A percentile compares a stretch with the other conserved stretches of the same genome.
These are phyloP conservation scores for Perca fluviatilis DNA, from an alignment of 2,113 vertebrate species.

Conservation along the genomic window DNA sequence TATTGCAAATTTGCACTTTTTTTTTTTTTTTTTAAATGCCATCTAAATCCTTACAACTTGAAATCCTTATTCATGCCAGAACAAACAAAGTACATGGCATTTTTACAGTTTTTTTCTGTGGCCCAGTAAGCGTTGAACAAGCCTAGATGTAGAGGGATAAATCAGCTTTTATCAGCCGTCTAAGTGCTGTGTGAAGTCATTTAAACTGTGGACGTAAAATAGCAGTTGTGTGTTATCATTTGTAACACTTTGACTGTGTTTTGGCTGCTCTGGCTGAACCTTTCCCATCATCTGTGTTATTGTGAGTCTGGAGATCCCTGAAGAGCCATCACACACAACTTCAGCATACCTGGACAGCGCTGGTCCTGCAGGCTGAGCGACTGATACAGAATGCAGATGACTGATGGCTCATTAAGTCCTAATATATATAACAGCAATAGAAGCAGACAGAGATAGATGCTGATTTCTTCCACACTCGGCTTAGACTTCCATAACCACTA, in stretches of 20 bases:
- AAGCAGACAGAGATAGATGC: conserved; percentile 27
- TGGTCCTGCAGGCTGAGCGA: background rate
- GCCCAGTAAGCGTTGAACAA: background rate
- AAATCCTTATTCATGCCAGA: background rate
- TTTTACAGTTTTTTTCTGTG: background rate
- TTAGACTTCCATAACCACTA: conserved; percentile 33
- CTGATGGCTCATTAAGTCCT: conserved; percentile 46
- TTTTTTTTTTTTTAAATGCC: too few species aligned
- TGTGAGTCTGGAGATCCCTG: conserved; percentile 8
- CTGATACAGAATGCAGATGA: conserved; percentile 37
- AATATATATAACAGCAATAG: conserved; percentile 38
- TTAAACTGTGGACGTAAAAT: background rate
- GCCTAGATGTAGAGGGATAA: background rate
- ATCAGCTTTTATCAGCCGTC: background rate
- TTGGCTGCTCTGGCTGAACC: conserved; percentile 20
- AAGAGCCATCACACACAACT: conserved; percentile 15
- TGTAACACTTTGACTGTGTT: background rate
- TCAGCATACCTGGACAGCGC: background rate
- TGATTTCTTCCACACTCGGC: conserved; percentile 40
- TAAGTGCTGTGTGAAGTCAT: background rate
- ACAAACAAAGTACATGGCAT: background rate
- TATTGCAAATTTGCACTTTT: too few species aligned
- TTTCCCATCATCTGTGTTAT: conserved; percentile 11
- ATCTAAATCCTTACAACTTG: background rate
- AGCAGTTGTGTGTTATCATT: background rate